Conservation (phyloP, 1,140 invertebrate species). For the Oncopodura yosiiana region DNA sequence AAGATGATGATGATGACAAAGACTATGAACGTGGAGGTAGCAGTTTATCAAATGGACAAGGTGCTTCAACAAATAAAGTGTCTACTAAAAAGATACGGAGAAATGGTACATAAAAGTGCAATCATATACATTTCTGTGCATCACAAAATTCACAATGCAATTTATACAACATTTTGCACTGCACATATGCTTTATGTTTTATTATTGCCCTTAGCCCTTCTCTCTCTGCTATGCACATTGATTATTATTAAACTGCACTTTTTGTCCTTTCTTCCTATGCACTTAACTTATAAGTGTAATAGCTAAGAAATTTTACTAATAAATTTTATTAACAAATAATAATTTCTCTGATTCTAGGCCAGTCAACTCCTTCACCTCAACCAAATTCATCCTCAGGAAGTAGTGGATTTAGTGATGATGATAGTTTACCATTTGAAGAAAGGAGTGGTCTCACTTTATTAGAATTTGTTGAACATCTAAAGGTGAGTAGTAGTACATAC, state of each 20-base stretch:
- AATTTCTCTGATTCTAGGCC: constrained; percentile 16
- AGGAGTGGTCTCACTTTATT: constrained; percentile 54
- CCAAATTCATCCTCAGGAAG: constrained; percentile 63
- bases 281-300: too few species aligned
- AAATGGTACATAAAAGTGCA: constrained; percentile 30
- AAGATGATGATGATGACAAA: constrained; percentile 11
- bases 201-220: too few species aligned
- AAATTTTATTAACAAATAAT: too few species aligned
- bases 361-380: constrained; percentile 48
- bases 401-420: constrained; percentile 78
- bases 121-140: background rate
- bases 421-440: constrained; percentile 63
- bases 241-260: too few species aligned
- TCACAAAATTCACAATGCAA: background rate
- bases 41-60: constrained; percentile 15
- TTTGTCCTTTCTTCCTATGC: too few species aligned
- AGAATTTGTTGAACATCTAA: constrained; percentile 67
- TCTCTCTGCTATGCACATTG: too few species aligned
- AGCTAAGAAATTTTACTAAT: too few species aligned
- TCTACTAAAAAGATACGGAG: constrained; percentile 24
- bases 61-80: too few species aligned
- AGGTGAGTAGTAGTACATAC: too few species aligned
- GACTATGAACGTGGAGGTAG: constrained; percentile 10
- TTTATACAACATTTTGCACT: background rate
- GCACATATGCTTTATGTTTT: background rate